Evolutionary conservation across 2,113 vertebrate genomes (phyloP).

Genomic region (Caloenas nicobarica): DNA sequence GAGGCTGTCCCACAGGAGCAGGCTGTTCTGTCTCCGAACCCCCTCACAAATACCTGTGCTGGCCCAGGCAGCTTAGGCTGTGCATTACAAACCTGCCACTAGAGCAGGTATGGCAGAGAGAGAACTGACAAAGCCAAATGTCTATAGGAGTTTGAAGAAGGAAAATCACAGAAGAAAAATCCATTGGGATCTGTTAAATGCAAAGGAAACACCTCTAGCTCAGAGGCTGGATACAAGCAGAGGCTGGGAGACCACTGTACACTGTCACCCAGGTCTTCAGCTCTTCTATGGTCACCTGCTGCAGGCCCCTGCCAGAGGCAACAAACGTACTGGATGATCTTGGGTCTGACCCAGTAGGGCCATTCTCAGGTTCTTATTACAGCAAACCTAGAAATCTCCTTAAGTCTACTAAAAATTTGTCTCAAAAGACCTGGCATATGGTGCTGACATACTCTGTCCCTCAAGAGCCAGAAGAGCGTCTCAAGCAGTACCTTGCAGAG

Average conservation of each 20-base stretch:
- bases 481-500: not conserved
- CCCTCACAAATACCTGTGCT: not conserved
- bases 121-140: not conserved
- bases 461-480: not conserved
- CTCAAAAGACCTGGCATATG: not conserved
- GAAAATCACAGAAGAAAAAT: not conserved
- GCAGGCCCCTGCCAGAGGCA: not conserved
- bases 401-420: not conserved
- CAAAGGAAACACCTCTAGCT: not conserved
- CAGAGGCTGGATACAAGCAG: not conserved
- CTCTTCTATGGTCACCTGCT: not conserved
- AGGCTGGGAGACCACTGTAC: not conserved
- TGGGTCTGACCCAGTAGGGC: not conserved
- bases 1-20: not conserved
- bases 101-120: not conserved
- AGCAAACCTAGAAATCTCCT: not conserved
- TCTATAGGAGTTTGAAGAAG: not conserved
- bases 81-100: not conserved
- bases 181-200: not conserved
- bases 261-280: rapidly evolving
- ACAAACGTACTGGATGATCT: not conserved
- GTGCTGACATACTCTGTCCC: not conserved
- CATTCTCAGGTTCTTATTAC: not conserved
- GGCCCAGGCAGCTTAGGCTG: not conserved
- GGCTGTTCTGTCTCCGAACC: not conserved